Evolutionary conservation across 2,797 vertebrate genomes (phyloP).

Genomic region (Chelon auratus): DNA sequence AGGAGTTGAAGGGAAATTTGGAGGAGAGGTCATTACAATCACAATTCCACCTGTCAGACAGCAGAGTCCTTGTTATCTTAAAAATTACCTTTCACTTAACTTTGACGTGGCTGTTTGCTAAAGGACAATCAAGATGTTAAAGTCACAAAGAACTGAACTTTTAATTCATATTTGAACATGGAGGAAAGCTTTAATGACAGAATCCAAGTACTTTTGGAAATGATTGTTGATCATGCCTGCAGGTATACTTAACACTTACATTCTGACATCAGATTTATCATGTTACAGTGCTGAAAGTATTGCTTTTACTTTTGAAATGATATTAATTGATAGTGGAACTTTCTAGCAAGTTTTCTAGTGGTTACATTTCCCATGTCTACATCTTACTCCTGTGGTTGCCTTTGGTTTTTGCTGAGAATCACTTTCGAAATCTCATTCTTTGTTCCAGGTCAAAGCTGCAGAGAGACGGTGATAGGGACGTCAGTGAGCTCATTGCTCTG

Average conservation of each 20-base stretch:
- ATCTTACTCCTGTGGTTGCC: not conserved
- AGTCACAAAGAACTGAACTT: conserved; percentile 16
- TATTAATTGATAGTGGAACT: not conserved
- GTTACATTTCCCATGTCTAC: not conserved
- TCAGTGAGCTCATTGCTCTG: conserved; percentile 96
- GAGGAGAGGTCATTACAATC: conserved; percentile 59
- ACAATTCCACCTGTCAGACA: conserved; percentile 61
- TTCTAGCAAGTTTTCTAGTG: not conserved
- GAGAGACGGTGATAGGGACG: conserved; percentile 96
- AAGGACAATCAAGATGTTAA: conserved; percentile 42
- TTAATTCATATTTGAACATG: not conserved
- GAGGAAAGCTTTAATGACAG: not conserved
- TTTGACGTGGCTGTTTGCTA: conserved; percentile 41
- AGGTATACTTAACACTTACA: not conserved
- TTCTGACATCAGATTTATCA: not conserved
- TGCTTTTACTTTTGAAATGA: not conserved
- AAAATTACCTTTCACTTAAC: conserved; percentile 55
- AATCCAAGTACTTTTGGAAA: not conserved
- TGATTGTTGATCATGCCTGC: not conserved
- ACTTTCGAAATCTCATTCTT: not conserved
- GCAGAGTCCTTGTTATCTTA: conserved; percentile 57
- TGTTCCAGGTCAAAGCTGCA: conserved; percentile 92
- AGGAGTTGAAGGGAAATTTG: conserved; percentile 39
- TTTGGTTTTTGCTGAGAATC: not conserved
- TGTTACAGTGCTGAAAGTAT: not conserved